Evolutionary conservation across 2,797 vertebrate species (phyloP).

Genomic region (Hemitrygon akajei): DNA sequence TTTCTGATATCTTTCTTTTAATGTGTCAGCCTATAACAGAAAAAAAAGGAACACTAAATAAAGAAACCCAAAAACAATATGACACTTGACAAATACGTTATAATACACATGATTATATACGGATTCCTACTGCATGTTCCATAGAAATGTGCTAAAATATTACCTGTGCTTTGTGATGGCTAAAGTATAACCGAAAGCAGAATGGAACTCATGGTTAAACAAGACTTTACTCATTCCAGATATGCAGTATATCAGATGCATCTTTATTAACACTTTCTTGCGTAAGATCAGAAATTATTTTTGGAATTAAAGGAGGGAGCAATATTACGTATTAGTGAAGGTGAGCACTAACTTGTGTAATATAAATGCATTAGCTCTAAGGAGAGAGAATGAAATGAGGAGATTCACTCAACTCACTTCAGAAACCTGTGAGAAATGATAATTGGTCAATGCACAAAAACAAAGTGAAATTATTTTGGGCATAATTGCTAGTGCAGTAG

Average conservation of each 20-base stretch:
- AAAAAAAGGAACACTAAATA: not conserved
- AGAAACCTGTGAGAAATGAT: not conserved
- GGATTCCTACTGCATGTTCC: not conserved
- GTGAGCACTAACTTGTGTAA: not conserved
- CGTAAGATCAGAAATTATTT: not conserved
- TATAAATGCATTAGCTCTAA: not conserved
- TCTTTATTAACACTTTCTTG: not conserved
- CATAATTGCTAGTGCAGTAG: not conserved
- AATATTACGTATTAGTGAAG: no score
- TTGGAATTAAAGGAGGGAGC: not conserved
- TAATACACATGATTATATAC: not conserved
- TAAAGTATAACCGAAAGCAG: not conserved
- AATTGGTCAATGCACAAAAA: no score
- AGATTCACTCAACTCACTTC: not conserved
- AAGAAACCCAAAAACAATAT: not conserved
- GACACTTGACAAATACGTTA: not conserved
- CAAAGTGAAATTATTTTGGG: not conserved
- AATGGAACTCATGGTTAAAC: not conserved
- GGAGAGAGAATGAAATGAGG: not conserved
- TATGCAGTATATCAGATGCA: not conserved
- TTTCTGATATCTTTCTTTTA: slow-evolving; percentile 96
- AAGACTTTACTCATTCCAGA: not conserved
- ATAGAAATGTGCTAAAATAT: not conserved
- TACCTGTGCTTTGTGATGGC: not conserved
- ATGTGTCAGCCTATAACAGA: slow-evolving; percentile 75